Evolutionary conservation across 2,797 vertebrate species (phyloP).

Genomic region (Lagocephalus sceleratus): DNA sequence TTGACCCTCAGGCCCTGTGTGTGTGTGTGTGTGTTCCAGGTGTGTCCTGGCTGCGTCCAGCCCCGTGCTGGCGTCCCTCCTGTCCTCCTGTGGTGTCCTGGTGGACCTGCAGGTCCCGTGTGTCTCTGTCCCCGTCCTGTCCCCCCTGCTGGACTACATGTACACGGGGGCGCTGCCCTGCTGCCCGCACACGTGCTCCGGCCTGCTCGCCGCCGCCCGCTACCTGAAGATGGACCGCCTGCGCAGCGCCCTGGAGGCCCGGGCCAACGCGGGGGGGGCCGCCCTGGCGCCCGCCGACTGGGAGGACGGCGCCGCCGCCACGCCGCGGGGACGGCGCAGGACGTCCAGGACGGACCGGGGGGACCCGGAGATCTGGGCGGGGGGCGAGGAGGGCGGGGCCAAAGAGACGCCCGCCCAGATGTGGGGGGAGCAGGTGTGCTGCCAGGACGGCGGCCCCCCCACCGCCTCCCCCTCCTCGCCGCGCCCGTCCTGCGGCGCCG

Average conservation of each 20-base stretch:
- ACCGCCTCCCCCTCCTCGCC: slow-evolving; percentile 13
- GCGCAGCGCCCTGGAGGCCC: slow-evolving; percentile 44
- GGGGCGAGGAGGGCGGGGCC: no score
- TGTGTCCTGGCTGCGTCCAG: slow-evolving; percentile 75
- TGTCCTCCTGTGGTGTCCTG: slow-evolving; percentile 57
- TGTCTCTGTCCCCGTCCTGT: slow-evolving; percentile 60
- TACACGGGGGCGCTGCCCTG: slow-evolving; percentile 67
- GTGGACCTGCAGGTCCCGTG: slow-evolving; percentile 66
- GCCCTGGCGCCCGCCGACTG: no score
- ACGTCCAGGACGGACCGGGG: no score
- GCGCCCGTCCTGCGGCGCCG: slow-evolving; percentile 33
- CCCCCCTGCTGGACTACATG: slow-evolving; percentile 68
- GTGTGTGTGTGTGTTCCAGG: slow-evolving; percentile 27
- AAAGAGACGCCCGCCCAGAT: slow-evolving; percentile 4
- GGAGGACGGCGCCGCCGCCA: no score
- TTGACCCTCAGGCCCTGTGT: no score
- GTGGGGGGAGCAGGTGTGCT: neutral
- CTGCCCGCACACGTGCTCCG: slow-evolving; percentile 26
- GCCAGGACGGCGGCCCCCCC: neutral
- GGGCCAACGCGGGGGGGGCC: slow-evolving; percentile 6
- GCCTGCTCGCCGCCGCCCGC: slow-evolving; percentile 61
- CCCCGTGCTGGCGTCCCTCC: slow-evolving; percentile 68
- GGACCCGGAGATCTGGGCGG: no score
- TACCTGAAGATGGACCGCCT: slow-evolving; percentile 72
- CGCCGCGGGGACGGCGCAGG: no score